Conservation (phyloP, 2,797 vertebrate species). For the Odontamblyopus rebecca region DNA sequence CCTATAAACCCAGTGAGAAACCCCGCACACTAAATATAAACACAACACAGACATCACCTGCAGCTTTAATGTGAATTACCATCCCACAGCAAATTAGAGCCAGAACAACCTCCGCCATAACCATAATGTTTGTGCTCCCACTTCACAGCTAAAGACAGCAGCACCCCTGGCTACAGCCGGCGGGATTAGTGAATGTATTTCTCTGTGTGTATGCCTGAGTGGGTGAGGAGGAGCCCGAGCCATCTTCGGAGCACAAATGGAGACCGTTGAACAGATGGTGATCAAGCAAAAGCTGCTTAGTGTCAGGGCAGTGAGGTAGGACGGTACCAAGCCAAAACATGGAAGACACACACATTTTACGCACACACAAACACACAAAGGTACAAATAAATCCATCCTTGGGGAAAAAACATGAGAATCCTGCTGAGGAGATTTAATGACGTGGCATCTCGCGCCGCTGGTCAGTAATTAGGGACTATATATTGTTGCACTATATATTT, state of each 20-base stretch:
- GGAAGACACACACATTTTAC: slow-evolving; percentile 13
- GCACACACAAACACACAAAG: neutral
- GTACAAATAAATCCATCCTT: slow-evolving; percentile 31
- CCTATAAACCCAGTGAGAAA: neutral
- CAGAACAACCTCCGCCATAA: slow-evolving; percentile 16
- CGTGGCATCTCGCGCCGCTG: slow-evolving; percentile 14
- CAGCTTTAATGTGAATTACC: slow-evolving; percentile 23
- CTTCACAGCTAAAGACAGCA: slow-evolving; percentile 38
- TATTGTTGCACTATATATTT: slow-evolving; percentile 26
- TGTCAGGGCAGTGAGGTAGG: slow-evolving; percentile 59
- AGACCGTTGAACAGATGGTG: slow-evolving; percentile 75
- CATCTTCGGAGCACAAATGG: slow-evolving; percentile 51
- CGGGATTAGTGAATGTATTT: neutral
- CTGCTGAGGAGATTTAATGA: slow-evolving; percentile 28
- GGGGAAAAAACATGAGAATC: slow-evolving; percentile 16
- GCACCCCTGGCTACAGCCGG: slow-evolving; percentile 21
- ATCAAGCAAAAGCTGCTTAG: slow-evolving; percentile 74
- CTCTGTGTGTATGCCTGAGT: slow-evolving; percentile 5
- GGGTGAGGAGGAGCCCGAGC: slow-evolving; percentile 33
- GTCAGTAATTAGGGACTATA: slow-evolving; percentile 25
- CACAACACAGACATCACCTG: slow-evolving; percentile 21
- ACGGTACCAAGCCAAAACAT: slow-evolving; percentile 44
- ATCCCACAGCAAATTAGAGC: slow-evolving; percentile 31
- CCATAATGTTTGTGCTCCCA: slow-evolving; percentile 14
- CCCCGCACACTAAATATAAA: slow-evolving; percentile 12